Evolutionary conservation across 1,140 invertebrate species (phyloP).

Genomic region (Bombus picipes): DNA sequence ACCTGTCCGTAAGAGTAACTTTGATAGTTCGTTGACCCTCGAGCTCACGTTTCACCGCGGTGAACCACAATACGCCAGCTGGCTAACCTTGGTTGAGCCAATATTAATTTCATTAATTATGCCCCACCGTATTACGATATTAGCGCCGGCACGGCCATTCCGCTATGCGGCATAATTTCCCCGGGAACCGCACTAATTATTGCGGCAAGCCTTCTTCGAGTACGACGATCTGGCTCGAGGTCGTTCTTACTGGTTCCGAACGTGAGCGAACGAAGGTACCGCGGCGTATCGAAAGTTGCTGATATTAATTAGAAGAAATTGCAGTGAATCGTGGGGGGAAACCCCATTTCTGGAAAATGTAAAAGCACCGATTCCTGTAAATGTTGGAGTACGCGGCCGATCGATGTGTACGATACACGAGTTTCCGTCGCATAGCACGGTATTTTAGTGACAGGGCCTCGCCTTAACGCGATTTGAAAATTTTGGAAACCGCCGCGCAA

Average conservation of each 20-base stretch:
- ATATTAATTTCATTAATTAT: conserved; percentile 67
- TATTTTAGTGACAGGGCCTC: accelerated
- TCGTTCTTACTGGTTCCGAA: accelerated
- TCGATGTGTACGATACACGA: no score
- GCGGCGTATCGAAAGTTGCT: not conserved
- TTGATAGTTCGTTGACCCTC: conserved; percentile 59
- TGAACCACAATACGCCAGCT: conserved; percentile 34
- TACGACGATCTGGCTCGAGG: not conserved
- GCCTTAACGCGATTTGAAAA: no score
- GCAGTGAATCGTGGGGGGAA: not conserved
- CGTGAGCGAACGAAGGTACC: not conserved
- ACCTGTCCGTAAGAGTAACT: conserved; percentile 45
- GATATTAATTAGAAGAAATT: not conserved
- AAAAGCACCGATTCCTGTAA: no score
- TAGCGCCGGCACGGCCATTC: conserved; percentile 27
- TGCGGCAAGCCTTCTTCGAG: not conserved
- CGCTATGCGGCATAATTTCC: conserved; percentile 17
- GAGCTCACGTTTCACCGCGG: conserved; percentile 10
- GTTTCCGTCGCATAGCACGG: no score
- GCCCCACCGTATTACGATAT: conserved; percentile 54
- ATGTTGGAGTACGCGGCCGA: no score
- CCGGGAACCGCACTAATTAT: conserved; percentile 9
- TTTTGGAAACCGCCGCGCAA: no score
- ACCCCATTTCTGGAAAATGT: not conserved
- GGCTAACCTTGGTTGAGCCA: conserved; percentile 9